These are phyloP conservation scores for Euplagia quadripunctaria DNA, from an alignment of 2,888 invertebrate genomes.

Conservation along the genomic window DNA sequence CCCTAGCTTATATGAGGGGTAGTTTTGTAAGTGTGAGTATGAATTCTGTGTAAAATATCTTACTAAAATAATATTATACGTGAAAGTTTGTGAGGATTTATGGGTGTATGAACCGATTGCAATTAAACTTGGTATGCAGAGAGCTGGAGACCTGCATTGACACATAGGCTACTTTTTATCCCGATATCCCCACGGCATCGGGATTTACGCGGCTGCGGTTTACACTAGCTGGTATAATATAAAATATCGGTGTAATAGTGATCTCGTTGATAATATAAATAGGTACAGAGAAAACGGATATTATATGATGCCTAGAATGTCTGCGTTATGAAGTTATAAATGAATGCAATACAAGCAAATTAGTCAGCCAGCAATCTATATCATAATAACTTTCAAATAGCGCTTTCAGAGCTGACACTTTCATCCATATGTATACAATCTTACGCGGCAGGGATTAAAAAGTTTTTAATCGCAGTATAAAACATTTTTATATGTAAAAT, in stretches of 20 bases:
- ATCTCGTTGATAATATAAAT: background rate
- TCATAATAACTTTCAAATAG: constrained; percentile 1
- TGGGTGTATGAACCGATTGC: too few relatives aligned
- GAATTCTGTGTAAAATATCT: background rate
- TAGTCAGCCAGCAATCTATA: background rate
- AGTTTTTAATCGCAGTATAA: background rate
- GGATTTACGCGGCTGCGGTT: too few relatives aligned
- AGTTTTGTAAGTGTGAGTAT: background rate
- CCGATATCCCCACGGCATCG: too few relatives aligned
- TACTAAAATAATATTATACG: too few relatives aligned
- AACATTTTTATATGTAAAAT: background rate
- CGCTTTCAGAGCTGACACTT: background rate
- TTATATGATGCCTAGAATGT: background rate
- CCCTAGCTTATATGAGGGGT: background rate
- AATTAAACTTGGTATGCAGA: too few relatives aligned
- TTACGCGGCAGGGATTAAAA: too few relatives aligned
- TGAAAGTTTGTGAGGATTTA: too few relatives aligned
- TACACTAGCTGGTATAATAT: too few relatives aligned
- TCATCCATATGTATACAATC: background rate
- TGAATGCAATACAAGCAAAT: too few relatives aligned
- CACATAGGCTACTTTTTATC: too few relatives aligned
- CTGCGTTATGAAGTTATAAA: background rate
- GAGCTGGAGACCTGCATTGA: too few relatives aligned
- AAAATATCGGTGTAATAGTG: background rate
- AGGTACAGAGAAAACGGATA: background rate